Conservation (phyloP, 2,888 invertebrate species). For the Meloe dianella region DNA sequence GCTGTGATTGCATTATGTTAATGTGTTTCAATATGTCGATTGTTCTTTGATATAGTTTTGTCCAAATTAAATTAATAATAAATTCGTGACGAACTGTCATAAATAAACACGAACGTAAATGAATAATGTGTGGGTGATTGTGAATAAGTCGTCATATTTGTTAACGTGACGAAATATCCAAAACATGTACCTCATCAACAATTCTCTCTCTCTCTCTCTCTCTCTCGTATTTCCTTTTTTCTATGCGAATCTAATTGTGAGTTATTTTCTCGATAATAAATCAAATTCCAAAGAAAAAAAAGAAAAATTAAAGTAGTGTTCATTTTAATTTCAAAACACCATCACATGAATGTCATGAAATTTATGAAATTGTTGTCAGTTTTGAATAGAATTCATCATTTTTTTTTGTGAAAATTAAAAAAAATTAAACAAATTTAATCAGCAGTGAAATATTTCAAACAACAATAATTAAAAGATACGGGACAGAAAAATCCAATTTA, state of each 20-base stretch:
- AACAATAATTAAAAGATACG: not conserved
- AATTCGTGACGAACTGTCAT: not conserved
- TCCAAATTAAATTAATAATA: conserved; percentile 6
- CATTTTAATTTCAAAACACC: too few species aligned
- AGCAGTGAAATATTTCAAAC: not conserved
- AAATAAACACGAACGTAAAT: not conserved
- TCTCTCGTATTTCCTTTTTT: not conserved
- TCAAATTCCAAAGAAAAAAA: not conserved
- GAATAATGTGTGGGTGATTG: conserved; percentile 8
- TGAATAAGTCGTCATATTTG: conserved; percentile 9
- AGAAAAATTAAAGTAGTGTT: too few species aligned
- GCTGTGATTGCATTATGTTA: not conserved
- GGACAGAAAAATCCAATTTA: not conserved
- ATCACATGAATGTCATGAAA: too few species aligned
- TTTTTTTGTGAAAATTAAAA: too few species aligned
- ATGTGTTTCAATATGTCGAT: not conserved
- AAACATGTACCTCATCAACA: not conserved
- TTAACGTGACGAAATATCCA: not conserved
- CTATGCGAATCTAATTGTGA: not conserved
- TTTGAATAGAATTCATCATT: too few species aligned
- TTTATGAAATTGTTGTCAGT: too few species aligned
- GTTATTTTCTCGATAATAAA: not conserved
- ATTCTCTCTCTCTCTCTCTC: too few species aligned
- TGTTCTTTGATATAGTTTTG: not conserved
- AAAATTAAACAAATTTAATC: not conserved